Evolutionary conservation across 2,113 vertebrate species (phyloP).

Genomic region (Oncorhynchus keta): DNA sequence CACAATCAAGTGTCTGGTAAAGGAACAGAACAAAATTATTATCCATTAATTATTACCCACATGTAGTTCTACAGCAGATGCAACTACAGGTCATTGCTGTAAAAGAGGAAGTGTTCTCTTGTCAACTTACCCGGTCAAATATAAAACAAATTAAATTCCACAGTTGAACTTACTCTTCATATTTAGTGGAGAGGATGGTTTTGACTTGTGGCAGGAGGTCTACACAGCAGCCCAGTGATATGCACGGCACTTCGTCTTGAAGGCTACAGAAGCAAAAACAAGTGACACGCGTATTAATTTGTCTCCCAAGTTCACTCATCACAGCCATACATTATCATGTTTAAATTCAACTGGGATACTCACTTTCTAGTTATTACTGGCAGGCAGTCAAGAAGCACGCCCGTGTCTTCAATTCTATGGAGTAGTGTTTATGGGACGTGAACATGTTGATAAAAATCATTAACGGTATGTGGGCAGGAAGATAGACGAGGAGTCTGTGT

Average conservation of each 20-base stretch:
- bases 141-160: not conserved
- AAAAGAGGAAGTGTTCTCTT: not conserved
- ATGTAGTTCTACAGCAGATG: not conserved
- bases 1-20: slow-evolving; percentile 85
- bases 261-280: slow-evolving; percentile 76
- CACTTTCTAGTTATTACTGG: slow-evolving; percentile 95
- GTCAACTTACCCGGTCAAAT: not conserved
- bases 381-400: slow-evolving; percentile 92
- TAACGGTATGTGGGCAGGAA: not conserved
- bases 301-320: not conserved
- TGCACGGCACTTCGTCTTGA: slow-evolving; percentile 87
- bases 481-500: not conserved
- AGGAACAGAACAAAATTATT: not conserved
- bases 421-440: not conserved
- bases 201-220: slow-evolving; percentile 94
- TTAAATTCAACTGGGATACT: slow-evolving; percentile 22
- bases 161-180: slow-evolving; percentile 88
- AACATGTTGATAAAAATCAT: not conserved
- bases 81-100: too few relatives aligned
- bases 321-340: too few relatives aligned
- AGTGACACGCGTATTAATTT: not conserved
- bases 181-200: slow-evolving; percentile 86
- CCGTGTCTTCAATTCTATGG: slow-evolving; percentile 90
- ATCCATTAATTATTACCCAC: not conserved
- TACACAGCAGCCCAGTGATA: slow-evolving; percentile 96